Conservation (phyloP, 2,888 invertebrate genomes). For the Hydrotaea diabolus region DNA sequence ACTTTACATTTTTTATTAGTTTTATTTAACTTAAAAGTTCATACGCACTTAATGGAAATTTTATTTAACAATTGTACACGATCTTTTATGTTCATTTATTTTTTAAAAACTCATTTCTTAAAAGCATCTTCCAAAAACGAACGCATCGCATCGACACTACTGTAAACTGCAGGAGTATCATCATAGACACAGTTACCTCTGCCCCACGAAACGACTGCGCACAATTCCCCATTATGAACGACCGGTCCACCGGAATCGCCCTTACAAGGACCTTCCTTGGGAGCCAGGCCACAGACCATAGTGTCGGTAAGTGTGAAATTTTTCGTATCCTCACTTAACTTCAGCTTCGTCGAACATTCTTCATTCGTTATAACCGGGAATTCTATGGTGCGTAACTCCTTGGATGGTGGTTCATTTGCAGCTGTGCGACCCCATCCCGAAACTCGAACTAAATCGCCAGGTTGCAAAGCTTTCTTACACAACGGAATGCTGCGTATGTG, state of each 20-base stretch:
- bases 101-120: no score
- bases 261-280: neutral
- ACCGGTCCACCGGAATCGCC: neutral
- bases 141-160: neutral
- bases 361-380: neutral
- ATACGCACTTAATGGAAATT: no score
- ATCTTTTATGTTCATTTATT: no score
- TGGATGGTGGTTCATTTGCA: neutral
- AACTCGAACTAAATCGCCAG: neutral
- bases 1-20: no score
- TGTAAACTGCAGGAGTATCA: neutral
- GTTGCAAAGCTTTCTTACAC: neutral
- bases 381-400: neutral
- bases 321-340: neutral
- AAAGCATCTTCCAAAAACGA: neutral
- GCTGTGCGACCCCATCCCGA: neutral
- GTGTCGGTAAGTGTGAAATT: neutral
- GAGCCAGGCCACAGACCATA: neutral
- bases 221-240: neutral
- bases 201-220: neutral
- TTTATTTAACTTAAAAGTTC: no score
- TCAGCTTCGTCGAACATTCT: neutral
- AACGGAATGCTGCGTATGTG: neutral
- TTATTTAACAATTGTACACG: no score
- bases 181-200: no score